Evolutionary conservation across 2,113 vertebrate species (phyloP), one percentile per base, ranked within the genome.

Genomic region (Maccullochella peelii): DNA sequence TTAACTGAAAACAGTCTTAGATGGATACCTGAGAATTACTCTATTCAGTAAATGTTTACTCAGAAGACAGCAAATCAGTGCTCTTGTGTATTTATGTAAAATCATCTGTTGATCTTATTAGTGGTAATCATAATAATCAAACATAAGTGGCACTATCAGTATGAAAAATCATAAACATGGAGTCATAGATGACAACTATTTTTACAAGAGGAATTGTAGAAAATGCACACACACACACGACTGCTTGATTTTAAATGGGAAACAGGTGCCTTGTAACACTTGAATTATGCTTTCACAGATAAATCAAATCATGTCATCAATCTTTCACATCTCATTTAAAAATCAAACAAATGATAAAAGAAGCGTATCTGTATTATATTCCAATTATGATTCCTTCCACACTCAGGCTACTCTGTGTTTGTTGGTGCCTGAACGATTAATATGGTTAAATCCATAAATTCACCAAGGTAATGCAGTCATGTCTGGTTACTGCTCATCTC

Each of bases 401-500:
- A 10, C 18, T 62, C 3, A 2, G 18, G 38, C n/a, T 25, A 3
- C 21, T 70, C 27, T 47, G 33, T 44, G 54, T 59, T 79, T 15
- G 59, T 23, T 38, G 3, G 66, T 54, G 30, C 47, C 25, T 30
- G 47, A 69, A 50, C 6, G 1, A 70, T 71, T 67, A 59, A n/a
- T 42, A 21, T 50, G 30, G 47, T 72, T 54, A 49, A 83, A 61
- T 40, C 55, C 25, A 74, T 74, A 47, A 88, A 77, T 63, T 71
- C 38, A 8, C 52, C 1, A 0, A 11, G 18, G 52, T 79, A 42
- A 76, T 21, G 14, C 16, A 0, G 23, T 58, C n/a, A 33, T 63
- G 40, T 81, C 44, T 65, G 33, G 44, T 69, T 25, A 36, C 23
- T 40, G n/a, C 42, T 75, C 4, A 66, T 65, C 18, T 42, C 33